These are phyloP conservation scores for Monoplex corrugatus DNA, from an alignment of 2,888 invertebrate species.

Conservation along the genomic window DNA sequence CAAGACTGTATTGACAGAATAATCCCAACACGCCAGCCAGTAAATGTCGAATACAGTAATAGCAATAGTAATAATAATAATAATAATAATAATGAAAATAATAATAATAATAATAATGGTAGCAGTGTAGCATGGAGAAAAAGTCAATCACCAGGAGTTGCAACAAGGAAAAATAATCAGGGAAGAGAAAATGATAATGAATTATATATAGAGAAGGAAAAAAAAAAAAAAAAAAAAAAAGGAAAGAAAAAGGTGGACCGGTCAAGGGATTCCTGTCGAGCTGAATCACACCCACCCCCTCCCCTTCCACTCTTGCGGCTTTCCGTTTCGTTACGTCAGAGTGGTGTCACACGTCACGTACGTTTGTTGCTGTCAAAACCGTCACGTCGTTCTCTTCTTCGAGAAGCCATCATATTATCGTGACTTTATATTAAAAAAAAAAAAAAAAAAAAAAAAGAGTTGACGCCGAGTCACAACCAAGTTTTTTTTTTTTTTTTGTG, in stretches of 20 bases:
- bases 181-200: not conserved
- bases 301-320: not conserved
- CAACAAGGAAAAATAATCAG: not conserved
- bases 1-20: no score
- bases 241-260: not conserved
- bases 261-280: constrained; percentile 15
- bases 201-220: no score
- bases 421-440: not conserved
- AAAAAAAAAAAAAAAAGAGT: not conserved
- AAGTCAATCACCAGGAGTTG: not conserved
- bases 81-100: no score
- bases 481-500: not conserved
- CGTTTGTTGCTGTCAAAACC: no score
- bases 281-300: not conserved
- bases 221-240: not conserved
- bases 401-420: no score
- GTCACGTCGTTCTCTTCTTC: not conserved
- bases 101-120: no score
- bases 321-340: not conserved
- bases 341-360: not conserved
- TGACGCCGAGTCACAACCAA: not conserved
- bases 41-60: no score
- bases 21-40: no score
- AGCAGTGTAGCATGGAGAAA: no score
- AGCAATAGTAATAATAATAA: no score